phyloP scores from a whole-genome alignment of 2,888 invertebrate species.

The Tupiocoris notatus region DNA sequence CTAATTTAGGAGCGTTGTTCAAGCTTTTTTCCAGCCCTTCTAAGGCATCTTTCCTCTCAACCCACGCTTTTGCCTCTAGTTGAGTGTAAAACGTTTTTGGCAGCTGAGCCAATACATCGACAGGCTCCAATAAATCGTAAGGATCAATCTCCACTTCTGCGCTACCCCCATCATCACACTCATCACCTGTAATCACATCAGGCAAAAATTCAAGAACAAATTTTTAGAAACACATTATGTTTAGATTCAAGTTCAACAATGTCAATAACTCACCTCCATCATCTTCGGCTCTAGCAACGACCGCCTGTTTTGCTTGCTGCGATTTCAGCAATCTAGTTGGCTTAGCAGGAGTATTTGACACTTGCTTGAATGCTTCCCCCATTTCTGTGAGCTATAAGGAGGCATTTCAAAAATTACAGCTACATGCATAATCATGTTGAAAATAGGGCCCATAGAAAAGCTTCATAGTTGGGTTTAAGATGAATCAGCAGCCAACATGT shows the following conservation, averaged over 20 bases:
- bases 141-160: conserved; percentile 72
- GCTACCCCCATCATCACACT: conserved; percentile 61
- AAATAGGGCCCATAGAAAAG: too few species aligned
- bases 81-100: conserved; percentile 96
- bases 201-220: too few species aligned
- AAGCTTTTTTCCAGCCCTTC: conserved; percentile 77
- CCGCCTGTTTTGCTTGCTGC: conserved; percentile 70
- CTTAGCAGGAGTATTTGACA: conserved; percentile 63
- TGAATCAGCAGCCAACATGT: too few species aligned
- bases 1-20: conserved; percentile 75
- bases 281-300: conserved; percentile 56
- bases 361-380: conserved; percentile 81
- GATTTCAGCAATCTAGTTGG: conserved; percentile 76
- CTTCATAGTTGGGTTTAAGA: too few species aligned
- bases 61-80: conserved; percentile 94
- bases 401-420: background rate
- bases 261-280: conserved; percentile 53
- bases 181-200: conserved; percentile 54
- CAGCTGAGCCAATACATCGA: conserved; percentile 87
- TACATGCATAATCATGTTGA: background rate
- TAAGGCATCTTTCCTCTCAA: conserved; percentile 88
- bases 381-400: conserved; percentile 70
- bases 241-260: background rate
- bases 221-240: background rate
- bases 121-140: conserved; percentile 85